Evolutionary conservation across 2,888 invertebrate species (phyloP).

Genomic region (Ligdia adustata): DNA sequence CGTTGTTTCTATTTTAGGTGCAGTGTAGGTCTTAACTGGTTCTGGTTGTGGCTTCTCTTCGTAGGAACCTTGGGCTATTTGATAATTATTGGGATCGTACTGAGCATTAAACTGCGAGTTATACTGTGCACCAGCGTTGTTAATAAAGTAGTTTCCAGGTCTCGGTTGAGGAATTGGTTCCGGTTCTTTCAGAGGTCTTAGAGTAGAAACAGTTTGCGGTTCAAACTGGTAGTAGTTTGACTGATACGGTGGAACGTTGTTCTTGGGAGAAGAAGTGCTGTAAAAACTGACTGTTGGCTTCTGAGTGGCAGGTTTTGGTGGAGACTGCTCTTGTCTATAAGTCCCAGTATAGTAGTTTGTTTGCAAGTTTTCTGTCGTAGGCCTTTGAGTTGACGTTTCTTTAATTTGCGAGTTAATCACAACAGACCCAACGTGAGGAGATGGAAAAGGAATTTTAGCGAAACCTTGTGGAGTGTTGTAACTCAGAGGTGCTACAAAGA

Average conservation of each 20-base stretch:
- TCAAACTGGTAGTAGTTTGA: constrained; percentile 73
- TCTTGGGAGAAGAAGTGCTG: constrained; percentile 39
- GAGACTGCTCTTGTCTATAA: constrained; percentile 36
- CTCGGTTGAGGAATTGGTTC: constrained; percentile 52
- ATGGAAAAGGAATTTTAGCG: constrained; percentile 93
- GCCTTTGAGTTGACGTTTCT: constrained; percentile 49
- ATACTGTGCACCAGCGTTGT: constrained; percentile 55
- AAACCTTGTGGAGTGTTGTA: constrained; percentile 93
- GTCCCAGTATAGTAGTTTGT: constrained; percentile 36
- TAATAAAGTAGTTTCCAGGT: constrained; percentile 61
- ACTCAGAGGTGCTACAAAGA: constrained; percentile 93
- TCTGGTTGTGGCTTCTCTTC: constrained; percentile 35
- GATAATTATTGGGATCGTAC: constrained; percentile 50
- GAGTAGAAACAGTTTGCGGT: constrained; percentile 67
- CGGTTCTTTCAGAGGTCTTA: constrained; percentile 53
- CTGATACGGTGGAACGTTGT: constrained; percentile 46
- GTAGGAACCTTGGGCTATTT: constrained; percentile 37
- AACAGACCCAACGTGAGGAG: constrained; percentile 94
- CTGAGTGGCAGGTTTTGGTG: constrained; percentile 59
- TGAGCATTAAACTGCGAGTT: constrained; percentile 57
- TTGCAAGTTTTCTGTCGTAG: constrained; percentile 33
- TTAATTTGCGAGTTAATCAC: constrained; percentile 86
- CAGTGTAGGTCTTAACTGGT: constrained; percentile 48
- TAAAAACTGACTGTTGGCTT: constrained; percentile 72
- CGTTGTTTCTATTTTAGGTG: constrained; percentile 56